Evolutionary conservation across 2,888 invertebrate genomes (phyloP), one percentile per base, ranked within the genome.

Genomic region (Agrochola litura): DNA sequence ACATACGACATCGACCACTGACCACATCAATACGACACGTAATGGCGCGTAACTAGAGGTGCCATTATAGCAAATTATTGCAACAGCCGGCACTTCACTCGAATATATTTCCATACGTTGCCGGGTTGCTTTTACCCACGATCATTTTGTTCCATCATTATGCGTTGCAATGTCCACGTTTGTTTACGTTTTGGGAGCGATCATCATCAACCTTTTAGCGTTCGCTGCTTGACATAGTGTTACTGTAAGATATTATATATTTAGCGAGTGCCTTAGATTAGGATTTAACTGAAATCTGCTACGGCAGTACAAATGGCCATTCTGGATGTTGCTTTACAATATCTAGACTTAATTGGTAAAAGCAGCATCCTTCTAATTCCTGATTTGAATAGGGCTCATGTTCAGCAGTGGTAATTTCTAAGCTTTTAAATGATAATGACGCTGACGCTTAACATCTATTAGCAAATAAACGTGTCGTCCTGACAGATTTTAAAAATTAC

Each of bases 101-200:
- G 84, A 80, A 84, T 86, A 80, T 80, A 84, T 84, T 84, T 75
- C 72, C 83, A 84, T 84, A 84, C 49, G 83, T 83, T 73, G 72
- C 84, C 52, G 54, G 63, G 43, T 82, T 22, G 73, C 83, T 83
- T 86, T 83, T 83, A 83, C 83, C 79, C 52, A 83, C 79, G 58
- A 79, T 74, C 61, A 61, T 78, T 83, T 83, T 72, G 58, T 77
- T 83, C 79, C 73, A 43, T 76, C 63, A 68, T 76, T 71, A 61
- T 30, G 14, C 56, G 22, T 25, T 60, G 70, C 64, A 75, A 75
- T 68, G 22, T 43, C 19, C 25, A 61, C 63, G 14, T 67, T 54
- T 84, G 25, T 73, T 84, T 80, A 80, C 49, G 1, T 77, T 77
- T 61, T 14, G 6, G n/a, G 16, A 37, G 30, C 22, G n/a, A 67